Conservation (phyloP, 2,113 vertebrate species). For the Eclectus roratus region DNA sequence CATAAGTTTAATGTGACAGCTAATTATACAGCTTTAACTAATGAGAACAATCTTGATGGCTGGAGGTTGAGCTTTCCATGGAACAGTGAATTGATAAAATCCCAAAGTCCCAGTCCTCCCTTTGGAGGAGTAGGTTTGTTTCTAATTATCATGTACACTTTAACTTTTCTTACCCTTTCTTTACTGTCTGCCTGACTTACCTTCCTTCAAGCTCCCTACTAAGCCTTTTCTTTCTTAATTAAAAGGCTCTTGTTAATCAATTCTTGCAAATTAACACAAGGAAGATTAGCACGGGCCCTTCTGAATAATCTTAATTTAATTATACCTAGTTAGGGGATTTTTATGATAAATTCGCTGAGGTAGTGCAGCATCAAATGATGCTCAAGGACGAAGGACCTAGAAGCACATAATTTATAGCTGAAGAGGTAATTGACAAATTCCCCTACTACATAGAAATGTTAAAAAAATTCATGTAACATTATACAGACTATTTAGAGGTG, state of each 20-base stretch:
- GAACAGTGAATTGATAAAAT: background rate
- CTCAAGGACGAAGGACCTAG: background rate
- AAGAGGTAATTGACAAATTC: background rate
- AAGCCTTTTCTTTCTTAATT: conserved; percentile 59
- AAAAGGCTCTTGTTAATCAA: conserved; percentile 47
- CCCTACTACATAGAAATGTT: background rate
- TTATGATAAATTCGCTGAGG: background rate
- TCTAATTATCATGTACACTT: conserved; percentile 46
- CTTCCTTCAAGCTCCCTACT: conserved; percentile 29
- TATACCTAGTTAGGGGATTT: background rate
- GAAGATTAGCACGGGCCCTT: conserved; percentile 36
- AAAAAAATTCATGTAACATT: background rate
- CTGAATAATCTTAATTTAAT: conserved; percentile 55
- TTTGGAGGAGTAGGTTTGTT: background rate
- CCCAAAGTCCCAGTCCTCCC: background rate
- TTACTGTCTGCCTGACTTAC: conserved; percentile 32
- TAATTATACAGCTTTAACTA: conserved; percentile 44
- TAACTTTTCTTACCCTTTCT: conserved; percentile 35
- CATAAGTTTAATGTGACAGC: conserved; percentile 37
- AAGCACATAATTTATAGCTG: background rate
- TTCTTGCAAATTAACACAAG: conserved; percentile 46
- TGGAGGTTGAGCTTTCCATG: background rate
- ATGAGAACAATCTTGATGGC: background rate
- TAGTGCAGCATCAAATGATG: background rate
- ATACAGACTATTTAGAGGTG: background rate